Evolutionary conservation across 2,113 vertebrate genomes (phyloP).

Genomic region (Paradoxurus hermaphroditus): DNA sequence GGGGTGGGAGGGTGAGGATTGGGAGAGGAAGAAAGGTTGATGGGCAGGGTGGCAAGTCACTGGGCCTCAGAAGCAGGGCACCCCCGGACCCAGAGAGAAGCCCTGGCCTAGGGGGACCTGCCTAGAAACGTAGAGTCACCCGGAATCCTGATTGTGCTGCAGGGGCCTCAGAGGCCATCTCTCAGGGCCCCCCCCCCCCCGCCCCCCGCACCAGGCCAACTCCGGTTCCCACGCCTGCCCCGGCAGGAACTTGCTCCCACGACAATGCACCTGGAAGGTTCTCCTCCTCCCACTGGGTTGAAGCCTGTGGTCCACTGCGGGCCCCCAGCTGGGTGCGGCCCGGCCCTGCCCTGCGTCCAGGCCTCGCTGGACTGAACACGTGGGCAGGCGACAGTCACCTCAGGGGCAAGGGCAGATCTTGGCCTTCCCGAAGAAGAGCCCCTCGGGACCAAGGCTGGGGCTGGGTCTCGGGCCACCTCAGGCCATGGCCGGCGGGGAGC

Average conservation of each 20-base stretch:
- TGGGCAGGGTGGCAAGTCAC: background rate
- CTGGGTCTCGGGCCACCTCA: background rate
- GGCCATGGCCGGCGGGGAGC: background rate
- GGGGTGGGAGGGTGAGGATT: too few species aligned
- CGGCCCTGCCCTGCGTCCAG: background rate
- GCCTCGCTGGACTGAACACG: background rate
- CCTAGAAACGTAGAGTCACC: background rate
- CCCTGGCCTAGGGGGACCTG: background rate
- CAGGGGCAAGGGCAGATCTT: too few species aligned
- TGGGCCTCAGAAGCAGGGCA: fast-evolving
- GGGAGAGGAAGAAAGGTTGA: background rate
- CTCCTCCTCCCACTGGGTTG: background rate
- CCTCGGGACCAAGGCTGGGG: too few species aligned
- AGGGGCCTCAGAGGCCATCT: background rate
- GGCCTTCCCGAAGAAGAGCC: background rate
- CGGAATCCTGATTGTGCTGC: background rate
- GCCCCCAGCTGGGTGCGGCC: background rate
- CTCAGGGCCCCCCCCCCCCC: too few species aligned
- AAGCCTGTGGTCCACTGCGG: fast-evolving
- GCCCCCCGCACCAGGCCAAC: too few species aligned
- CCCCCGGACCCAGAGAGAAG: background rate
- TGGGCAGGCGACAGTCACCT: background rate
- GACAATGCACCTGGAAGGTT: background rate
- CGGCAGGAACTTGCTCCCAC: fast-evolving
- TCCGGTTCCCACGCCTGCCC: background rate